Evolutionary conservation across 1,140 invertebrate genomes (phyloP).

Genomic region (Tetragonula clypearis): DNA sequence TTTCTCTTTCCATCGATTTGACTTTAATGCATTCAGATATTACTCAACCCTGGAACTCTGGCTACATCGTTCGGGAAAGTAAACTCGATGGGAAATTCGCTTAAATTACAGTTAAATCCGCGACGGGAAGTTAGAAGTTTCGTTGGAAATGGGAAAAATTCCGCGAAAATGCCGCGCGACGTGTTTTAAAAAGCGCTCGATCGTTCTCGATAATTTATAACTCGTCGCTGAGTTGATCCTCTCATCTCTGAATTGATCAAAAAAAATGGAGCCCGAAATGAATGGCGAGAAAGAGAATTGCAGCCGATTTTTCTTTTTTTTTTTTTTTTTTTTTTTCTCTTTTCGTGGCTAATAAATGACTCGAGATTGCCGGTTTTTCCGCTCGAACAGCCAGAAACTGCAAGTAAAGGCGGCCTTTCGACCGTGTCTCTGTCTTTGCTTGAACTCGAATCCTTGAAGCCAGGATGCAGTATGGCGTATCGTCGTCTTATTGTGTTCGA

Average conservation of each 20-base stretch:
- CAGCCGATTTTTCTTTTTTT: background rate
- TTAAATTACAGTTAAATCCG: too few species aligned
- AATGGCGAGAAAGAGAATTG: background rate
- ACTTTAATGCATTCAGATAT: background rate
- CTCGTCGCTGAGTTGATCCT: background rate
- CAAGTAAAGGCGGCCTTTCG: slow-evolving; percentile 56
- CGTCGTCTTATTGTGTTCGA: slow-evolving; percentile 65
- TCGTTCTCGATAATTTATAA: background rate
- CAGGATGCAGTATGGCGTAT: slow-evolving; percentile 53
- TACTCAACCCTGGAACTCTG: background rate
- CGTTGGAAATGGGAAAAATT: background rate
- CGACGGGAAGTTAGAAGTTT: background rate
- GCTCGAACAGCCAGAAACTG: slow-evolving; percentile 14
- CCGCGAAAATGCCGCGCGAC: background rate
- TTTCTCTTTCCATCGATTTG: slow-evolving; percentile 6
- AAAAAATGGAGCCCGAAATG: background rate
- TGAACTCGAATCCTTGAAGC: slow-evolving; percentile 59
- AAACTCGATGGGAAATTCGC: background rate
- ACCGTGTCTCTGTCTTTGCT: slow-evolving; percentile 10
- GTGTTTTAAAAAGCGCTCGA: background rate
- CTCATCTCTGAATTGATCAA: background rate
- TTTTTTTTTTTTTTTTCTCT: background rate
- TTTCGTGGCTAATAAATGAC: background rate
- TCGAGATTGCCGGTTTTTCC: slow-evolving; percentile 32
- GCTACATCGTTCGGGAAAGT: background rate